These are phyloP conservation scores for Setipinna tenuifilis DNA, from an alignment of 2,797 vertebrate species.

Conservation along the genomic window DNA sequence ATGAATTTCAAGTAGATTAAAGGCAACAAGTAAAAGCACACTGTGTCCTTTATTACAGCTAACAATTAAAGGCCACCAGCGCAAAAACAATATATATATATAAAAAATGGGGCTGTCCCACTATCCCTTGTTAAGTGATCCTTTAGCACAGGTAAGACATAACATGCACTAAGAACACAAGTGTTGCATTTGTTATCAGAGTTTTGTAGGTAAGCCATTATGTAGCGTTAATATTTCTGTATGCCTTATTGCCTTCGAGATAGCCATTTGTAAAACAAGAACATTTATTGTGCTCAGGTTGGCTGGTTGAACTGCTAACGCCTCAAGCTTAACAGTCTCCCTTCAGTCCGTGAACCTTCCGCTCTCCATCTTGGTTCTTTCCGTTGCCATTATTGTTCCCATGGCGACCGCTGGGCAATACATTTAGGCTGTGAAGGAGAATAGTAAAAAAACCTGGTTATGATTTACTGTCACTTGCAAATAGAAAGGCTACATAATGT, in stretches of 20 bases:
- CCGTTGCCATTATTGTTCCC: conserved; percentile 54
- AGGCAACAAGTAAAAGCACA: conserved; percentile 16
- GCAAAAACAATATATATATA: background rate
- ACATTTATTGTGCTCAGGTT: background rate
- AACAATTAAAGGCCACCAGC: background rate
- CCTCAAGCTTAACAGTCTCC: conserved; percentile 50
- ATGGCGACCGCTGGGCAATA: conserved; percentile 56
- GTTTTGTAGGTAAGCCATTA: conserved; percentile 13
- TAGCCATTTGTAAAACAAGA: background rate
- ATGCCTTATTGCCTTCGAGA: conserved; percentile 19
- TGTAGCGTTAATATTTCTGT: background rate
- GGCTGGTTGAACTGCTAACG: conserved; percentile 10
- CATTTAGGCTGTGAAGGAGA: conserved; percentile 62
- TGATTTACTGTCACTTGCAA: background rate
- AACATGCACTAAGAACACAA: conserved; percentile 16
- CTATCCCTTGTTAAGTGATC: background rate
- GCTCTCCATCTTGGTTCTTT: conserved; percentile 59
- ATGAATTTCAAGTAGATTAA: background rate
- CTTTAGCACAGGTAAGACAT: background rate
- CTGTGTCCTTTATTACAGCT: background rate
- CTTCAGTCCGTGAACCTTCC: conserved; percentile 64
- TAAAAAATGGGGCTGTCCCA: background rate
- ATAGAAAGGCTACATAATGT: background rate
- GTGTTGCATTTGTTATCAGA: background rate
- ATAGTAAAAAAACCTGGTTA: background rate